Base-by-base conservation (phyloP, 2,888 invertebrate species). In the Hirtodrosophila trivittata region DNA sequence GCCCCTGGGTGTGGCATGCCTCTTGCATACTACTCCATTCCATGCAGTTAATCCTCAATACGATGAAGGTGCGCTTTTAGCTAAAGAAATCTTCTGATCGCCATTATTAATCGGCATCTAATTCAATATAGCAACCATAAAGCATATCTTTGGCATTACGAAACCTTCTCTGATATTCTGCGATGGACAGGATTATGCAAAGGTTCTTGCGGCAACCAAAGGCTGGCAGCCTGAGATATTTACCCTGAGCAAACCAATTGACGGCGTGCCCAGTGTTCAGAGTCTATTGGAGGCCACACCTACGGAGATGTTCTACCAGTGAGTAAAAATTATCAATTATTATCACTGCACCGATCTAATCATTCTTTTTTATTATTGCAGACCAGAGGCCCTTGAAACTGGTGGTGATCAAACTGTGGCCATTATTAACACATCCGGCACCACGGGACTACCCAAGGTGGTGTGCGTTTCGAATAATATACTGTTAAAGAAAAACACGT, bases 351-450 rank as follows among this genome's bases (percentile, higher is more conserved):
- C n/a, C n/a, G n/a, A n/a, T n/a, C n/a, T n/a, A n/a, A n/a, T n/a
- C n/a, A n/a, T n/a, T n/a, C n/a, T n/a, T n/a, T n/a, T n/a, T 0
- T 3, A 9, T 7, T 26, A 0, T 28, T 14, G 0, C 18, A 76
- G 76, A 12, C 76, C 76, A 2, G 75, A 78, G 12, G 33, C 47
- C 0, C 33, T 82, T 1, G 58, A 54, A 12, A 50, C 37, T 7
- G 78, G 80, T 10, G 66, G 62, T 0, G 75, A 76, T 42, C 77
- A 84, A 49, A 72, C 76, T 6, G 75, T 74, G 1, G 71, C 65
- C 2, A 87, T 88, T 28, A 18, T 88, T 0, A 78, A 83, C 37
- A 87, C 88, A 1, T 86, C 87, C 7, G 88, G 88, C 7, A 85
- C 87, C 1, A 86, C 83, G 0, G 88, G 88, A 3, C 6, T 76